Evolutionary conservation across 2,888 invertebrate genomes (phyloP).

Genomic region (Acleris laterana): DNA sequence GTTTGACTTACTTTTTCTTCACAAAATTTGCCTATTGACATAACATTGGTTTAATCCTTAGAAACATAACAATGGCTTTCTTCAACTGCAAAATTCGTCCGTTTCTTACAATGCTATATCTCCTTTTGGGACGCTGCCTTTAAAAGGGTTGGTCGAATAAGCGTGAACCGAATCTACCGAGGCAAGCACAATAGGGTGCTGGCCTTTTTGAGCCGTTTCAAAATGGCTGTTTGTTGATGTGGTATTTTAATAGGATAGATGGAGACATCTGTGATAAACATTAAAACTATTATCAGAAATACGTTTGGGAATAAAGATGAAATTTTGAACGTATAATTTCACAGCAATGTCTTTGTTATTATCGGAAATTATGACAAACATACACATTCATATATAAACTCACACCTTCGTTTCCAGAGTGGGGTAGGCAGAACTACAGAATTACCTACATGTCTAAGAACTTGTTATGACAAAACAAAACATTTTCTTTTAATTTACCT

Average conservation of each 20-base stretch:
- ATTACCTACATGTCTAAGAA: too few relatives aligned
- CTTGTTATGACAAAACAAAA: too few relatives aligned
- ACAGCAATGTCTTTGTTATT: too few relatives aligned
- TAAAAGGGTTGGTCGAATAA: constrained; percentile 9
- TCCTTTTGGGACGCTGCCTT: constrained; percentile 16
- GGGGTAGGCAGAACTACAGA: too few relatives aligned
- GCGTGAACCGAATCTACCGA: constrained; percentile 2
- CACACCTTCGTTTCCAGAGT: too few relatives aligned
- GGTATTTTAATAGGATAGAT: neutral
- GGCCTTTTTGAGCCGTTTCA: neutral
- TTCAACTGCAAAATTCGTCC: neutral
- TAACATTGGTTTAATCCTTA: neutral
- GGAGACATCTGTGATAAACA: neutral
- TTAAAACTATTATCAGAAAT: neutral
- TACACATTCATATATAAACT: too few relatives aligned
- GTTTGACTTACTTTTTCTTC: too few relatives aligned
- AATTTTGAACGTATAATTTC: too few relatives aligned
- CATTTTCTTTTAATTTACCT: too few relatives aligned
- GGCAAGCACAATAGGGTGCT: neutral
- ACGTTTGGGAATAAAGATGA: too few relatives aligned
- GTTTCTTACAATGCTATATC: constrained; percentile 12
- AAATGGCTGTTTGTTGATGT: constrained; percentile 1
- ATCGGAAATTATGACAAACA: too few relatives aligned
- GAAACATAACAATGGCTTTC: constrained; percentile 1
- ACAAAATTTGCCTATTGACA: neutral